These are phyloP conservation scores for Capreolus pygargus DNA, from an alignment of 2,113 vertebrate genomes.

Conservation along the genomic window DNA sequence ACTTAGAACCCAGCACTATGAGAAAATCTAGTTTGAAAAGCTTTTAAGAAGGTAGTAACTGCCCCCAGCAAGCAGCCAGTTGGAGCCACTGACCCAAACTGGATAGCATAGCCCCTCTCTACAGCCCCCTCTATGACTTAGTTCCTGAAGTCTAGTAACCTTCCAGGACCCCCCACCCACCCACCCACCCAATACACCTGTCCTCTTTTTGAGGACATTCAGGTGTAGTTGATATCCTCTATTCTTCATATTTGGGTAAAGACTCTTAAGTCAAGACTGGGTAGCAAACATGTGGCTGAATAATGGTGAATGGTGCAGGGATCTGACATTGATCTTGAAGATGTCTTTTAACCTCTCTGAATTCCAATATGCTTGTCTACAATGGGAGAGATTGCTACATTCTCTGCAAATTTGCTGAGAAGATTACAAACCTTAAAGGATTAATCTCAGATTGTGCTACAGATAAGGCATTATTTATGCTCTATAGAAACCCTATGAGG, in stretches of 20 bases:
- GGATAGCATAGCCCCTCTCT: not conserved
- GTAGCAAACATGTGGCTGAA: not conserved
- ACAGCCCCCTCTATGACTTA: not conserved
- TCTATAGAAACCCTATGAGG: not conserved
- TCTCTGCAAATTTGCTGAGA: not conserved
- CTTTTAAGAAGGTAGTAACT: not conserved
- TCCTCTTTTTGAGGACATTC: not conserved
- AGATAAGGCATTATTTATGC: not conserved
- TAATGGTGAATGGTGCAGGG: not conserved
- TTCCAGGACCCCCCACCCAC: not conserved
- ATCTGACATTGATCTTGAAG: not conserved
- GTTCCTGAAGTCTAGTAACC: not conserved
- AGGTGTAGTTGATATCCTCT: not conserved
- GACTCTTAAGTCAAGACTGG: not conserved
- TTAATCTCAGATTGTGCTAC: not conserved
- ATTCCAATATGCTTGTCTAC: not conserved
- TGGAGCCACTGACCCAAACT: not conserved
- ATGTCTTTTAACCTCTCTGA: not conserved
- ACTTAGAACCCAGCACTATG: not conserved
- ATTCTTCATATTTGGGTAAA: not conserved
- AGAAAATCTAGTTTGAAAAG: not conserved
- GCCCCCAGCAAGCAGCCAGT: not conserved
- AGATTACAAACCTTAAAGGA: not conserved
- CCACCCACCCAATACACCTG: rapidly evolving
- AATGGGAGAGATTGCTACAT: not conserved